These are phyloP conservation scores for Romanomermis culicivorax DNA, from an alignment of 2,888 invertebrate species.

Conservation along the genomic window DNA sequence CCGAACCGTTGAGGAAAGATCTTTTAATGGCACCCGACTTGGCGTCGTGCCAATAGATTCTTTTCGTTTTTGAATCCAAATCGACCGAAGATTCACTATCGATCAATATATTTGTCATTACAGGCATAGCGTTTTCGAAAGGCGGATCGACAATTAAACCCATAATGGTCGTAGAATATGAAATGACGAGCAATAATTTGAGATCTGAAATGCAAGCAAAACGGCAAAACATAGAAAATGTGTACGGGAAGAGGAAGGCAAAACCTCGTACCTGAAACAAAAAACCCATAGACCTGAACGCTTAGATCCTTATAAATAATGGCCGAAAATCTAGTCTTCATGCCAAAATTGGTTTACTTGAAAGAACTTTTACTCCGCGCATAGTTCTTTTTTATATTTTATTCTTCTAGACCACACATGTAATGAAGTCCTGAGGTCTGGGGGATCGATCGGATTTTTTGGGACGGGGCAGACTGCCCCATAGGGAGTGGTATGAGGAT, in stretches of 20 bases:
- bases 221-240: constrained; percentile 6
- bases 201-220: constrained; percentile 12
- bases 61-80: constrained; percentile 43
- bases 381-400: no score
- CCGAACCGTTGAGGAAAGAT: constrained; percentile 44
- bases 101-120: constrained; percentile 40
- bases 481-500: no score
- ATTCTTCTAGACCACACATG: no score
- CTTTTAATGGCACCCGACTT: constrained; percentile 48
- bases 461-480: no score
- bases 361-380: no score
- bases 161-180: constrained; percentile 39
- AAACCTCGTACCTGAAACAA: background rate
- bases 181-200: constrained; percentile 13
- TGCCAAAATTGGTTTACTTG: no score
- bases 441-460: no score
- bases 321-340: no score
- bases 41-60: constrained; percentile 56
- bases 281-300: constrained; percentile 21
- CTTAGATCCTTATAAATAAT: no score
- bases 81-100: constrained; percentile 49
- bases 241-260: background rate
- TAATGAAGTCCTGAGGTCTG: no score
- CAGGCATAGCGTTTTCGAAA: constrained; percentile 55
- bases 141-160: constrained; percentile 58